phyloP scores from a whole-genome alignment of 2,113 vertebrate genomes.

The Anas platyrhynchos region DNA sequence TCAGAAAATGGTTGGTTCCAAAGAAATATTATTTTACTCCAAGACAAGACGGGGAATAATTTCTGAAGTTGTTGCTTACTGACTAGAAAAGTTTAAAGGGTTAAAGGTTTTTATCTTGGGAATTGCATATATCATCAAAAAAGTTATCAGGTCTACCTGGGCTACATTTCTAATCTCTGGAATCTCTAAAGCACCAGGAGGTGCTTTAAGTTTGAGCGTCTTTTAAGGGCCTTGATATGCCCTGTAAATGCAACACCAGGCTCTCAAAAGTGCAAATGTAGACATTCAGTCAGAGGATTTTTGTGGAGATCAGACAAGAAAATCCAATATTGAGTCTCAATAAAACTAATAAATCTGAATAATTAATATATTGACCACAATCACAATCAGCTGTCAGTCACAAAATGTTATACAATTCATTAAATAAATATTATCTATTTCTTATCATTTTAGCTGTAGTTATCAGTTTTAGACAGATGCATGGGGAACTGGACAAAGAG shows the following conservation, averaged over 20 bases:
- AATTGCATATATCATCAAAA: not conserved
- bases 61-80: not conserved
- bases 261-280: not conserved
- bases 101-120: not conserved
- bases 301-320: not conserved
- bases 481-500: not conserved
- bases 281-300: not conserved
- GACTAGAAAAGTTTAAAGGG: not conserved
- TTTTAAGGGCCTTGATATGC: not conserved
- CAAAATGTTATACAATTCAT: not conserved
- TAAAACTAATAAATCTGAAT: constrained; percentile 11
- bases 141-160: not conserved
- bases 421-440: not conserved
- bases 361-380: not conserved
- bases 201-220: not conserved
- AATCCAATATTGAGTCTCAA: not conserved
- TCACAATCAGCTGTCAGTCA: not conserved
- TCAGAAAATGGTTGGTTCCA: constrained; percentile 32
- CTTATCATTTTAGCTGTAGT: not conserved
- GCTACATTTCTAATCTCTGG: not conserved
- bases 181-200: not conserved
- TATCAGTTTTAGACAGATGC: not conserved
- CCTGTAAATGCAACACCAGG: not conserved
- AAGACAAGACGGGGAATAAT: not conserved
- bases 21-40: constrained; percentile 18